Evolutionary conservation across 2,888 invertebrate species (phyloP), one percentile per base, ranked within the genome.

Genomic region (Dasypolia templi): DNA sequence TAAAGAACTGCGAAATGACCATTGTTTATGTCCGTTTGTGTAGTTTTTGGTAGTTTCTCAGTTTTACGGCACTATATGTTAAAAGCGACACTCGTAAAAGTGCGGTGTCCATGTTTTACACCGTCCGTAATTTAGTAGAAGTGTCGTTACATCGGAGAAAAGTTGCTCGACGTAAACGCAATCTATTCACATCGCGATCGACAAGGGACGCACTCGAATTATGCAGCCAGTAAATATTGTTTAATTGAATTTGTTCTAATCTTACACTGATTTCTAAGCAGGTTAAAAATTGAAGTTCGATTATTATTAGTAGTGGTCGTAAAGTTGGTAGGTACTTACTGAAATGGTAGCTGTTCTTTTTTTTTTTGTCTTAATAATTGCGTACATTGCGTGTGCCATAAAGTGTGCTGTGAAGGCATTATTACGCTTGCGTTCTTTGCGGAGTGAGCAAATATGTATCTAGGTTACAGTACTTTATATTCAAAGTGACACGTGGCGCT

Each of bases 81-180:
- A 94, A n/a, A n/a, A 95, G 93, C 88, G 93, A 89, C 92, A 92
- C 87, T 94, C 95, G 94, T 96, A 95, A 95, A 95, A 93, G 90
- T 89, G 87, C 89, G 89, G 91, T 91, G 91, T 89, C 89, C 91
- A 90, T 94, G 94, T 94, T 95, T 95, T 95, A 95, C 92, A 91
- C 89, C 91, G 91, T 90, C 88, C 91, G 92, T 95, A 94, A 95
- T 95, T 88, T 90, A 81, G 87, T 87, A 86, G 83, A 92, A 90
- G 91, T 89, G 89, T 87, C 90, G 91, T 91, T 92, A 92, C 92
- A 91, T 92, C 88, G 89, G 87, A 88, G 89, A 89, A 88, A 91
- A 91, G 90, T 92, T 91, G 87, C 84, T 88, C 88, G 89, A 86
- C 87, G 88, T 89, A 90, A 88, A 88, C 88, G 89, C 91, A 91